These are phyloP conservation scores for Poeciliopsis turneri DNA, from an alignment of 2,797 vertebrate species.

Conservation along the genomic window DNA sequence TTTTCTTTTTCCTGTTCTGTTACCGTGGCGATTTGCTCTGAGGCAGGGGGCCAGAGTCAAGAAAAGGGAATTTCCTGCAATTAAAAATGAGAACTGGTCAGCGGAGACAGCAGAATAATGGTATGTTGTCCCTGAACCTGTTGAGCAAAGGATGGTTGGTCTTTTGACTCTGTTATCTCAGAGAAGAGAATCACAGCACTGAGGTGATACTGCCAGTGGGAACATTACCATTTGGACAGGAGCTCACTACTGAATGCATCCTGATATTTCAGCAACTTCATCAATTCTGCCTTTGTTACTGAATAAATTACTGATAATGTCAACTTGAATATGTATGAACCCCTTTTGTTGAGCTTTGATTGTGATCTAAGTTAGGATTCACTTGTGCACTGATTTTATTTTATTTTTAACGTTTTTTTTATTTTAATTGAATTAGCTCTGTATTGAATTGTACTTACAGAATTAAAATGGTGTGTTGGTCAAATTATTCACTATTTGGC, in stretches of 20 bases:
- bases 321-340: not conserved
- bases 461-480: not conserved
- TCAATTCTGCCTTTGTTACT: not conserved
- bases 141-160: slow-evolving; percentile 36
- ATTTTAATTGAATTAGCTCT: not conserved
- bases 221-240: slow-evolving; percentile 6
- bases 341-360: not conserved
- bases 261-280: not conserved
- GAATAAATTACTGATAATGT: not conserved
- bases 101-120: slow-evolving; percentile 70
- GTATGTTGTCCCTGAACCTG: slow-evolving; percentile 35
- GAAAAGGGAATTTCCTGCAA: slow-evolving; percentile 73
- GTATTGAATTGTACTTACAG: too few relatives aligned
- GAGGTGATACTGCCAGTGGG: too few relatives aligned
- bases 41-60: slow-evolving; percentile 39
- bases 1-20: slow-evolving; percentile 57
- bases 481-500: not conserved
- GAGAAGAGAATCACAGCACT: not conserved
- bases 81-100: slow-evolving; percentile 70
- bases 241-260: slow-evolving; percentile 2
- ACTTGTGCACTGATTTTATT: not conserved
- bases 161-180: slow-evolving; percentile 51
- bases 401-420: too few relatives aligned
- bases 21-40: slow-evolving; percentile 74
- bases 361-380: not conserved